Base-by-base conservation (phyloP, 2,888 invertebrate species). In the Barypeithes pellucidus region DNA sequence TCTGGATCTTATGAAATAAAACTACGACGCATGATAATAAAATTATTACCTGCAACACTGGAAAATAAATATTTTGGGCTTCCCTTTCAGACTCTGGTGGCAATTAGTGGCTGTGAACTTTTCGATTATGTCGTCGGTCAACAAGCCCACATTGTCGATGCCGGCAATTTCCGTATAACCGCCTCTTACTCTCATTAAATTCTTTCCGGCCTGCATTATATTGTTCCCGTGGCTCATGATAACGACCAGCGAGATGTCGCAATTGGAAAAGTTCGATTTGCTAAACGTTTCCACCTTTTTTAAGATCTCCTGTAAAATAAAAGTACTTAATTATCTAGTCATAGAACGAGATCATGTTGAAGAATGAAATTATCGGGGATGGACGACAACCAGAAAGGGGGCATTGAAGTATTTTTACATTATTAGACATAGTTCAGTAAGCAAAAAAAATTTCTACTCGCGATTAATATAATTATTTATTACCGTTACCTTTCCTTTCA, bases 1-100 rank as follows among this genome's bases (percentile, higher is more conserved):
- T n/a, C n/a, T n/a, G n/a, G n/a, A n/a, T n/a, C n/a, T n/a, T n/a
- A n/a, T n/a, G n/a, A n/a, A n/a, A n/a, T n/a, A n/a, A n/a, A n/a
- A n/a, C n/a, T n/a, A n/a, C n/a, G n/a, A n/a, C n/a, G n/a, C n/a
- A n/a, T n/a, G n/a, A n/a, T n/a, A n/a, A n/a, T 47, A 36, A 73
- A 33, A 20, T 47, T 79, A 81, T 82, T 81, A 87, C 90, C 92
- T 88, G 85, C 93, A 93, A 77, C 90, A 90, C 81, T 93, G 93
- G 81, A 93, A 92, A 72, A 94, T 88, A 81, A 93, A 91, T 67
- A 94, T 90, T 86, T 93, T 93, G 20, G 93, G 93, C 80, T 92
- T 90, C 65, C 88, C 86, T 9, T 83, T 79, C 72, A 93, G 86
- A 24, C 67, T 67, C 1, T n/a, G 4, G 20, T 72, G 72, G 33